Percentiles rank a stretch among this genome's conserved stretches.
These are phyloP conservation scores for Sabatieria punctata DNA, from an alignment of 2,888 invertebrate genomes.

Conservation along the genomic window DNA sequence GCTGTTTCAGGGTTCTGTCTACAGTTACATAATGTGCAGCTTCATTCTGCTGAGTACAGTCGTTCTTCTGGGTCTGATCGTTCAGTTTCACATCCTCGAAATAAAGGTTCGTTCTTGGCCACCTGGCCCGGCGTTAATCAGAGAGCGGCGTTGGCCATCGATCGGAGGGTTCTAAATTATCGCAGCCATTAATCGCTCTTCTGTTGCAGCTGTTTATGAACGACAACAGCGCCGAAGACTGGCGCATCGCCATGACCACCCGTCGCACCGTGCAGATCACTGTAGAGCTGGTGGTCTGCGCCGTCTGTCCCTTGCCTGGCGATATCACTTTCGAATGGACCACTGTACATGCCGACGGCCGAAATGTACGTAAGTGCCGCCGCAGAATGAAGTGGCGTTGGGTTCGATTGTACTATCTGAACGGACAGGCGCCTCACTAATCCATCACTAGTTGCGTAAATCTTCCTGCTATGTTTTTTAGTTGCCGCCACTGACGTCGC, in stretches of 20 bases:
- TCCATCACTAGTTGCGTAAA: neutral
- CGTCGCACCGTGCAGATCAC: slow-evolving; percentile 53
- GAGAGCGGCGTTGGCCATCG: too few relatives aligned
- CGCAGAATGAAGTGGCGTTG: too few relatives aligned
- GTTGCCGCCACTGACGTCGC: neutral
- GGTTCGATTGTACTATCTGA: too few relatives aligned
- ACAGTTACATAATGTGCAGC: slow-evolving; percentile 18
- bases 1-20: slow-evolving; percentile 13
- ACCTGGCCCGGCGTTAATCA: neutral
- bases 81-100: slow-evolving; percentile 99
- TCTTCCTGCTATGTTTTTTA: too few relatives aligned
- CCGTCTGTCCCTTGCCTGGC: slow-evolving; percentile 92
- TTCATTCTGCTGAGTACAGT: slow-evolving; percentile 60
- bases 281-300: slow-evolving; percentile 81
- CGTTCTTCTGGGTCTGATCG: slow-evolving; percentile 94
- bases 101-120: slow-evolving; percentile 59
- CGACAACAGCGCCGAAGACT: slow-evolving; percentile 99
- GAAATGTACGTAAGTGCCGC: too few relatives aligned
- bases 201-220: slow-evolving; percentile 88
- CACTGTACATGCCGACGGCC: slow-evolving; percentile 69
- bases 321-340: slow-evolving; percentile 91
- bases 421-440: too few relatives aligned
- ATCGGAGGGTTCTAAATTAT: too few relatives aligned
- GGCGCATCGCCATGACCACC: slow-evolving; percentile 99
- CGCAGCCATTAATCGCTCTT: too few relatives aligned